A percentile compares a stretch with the other conserved stretches of the same genome.
phyloP scores from a whole-genome alignment of 2,888 invertebrate species.

The Ormyrus rosae region DNA sequence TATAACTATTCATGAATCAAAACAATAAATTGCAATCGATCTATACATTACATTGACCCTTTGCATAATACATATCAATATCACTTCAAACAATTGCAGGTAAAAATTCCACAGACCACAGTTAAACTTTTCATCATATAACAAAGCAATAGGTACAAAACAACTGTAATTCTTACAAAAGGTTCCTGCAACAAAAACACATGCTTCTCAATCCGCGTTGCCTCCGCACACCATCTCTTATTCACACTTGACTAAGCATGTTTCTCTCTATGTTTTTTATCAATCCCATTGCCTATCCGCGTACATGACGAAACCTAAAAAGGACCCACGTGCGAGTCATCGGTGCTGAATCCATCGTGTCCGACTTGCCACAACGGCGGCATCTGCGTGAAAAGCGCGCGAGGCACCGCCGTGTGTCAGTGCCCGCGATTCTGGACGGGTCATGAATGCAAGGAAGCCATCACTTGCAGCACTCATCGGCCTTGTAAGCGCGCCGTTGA shows the following conservation, averaged over 20 bases:
- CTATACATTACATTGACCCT: no score
- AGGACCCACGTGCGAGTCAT: conserved; percentile 66
- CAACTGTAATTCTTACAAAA: no score
- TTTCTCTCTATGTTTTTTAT: not conserved
- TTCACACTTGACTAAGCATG: not conserved
- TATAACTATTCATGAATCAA: no score
- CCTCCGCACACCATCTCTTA: not conserved
- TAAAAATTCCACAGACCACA: no score
- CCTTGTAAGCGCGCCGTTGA: conserved; percentile 81
- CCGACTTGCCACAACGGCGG: conserved; percentile 77
- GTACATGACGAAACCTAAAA: conserved; percentile 5
- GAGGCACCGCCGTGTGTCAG: conserved; percentile 66
- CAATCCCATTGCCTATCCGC: not conserved
- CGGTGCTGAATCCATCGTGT: conserved; percentile 70
- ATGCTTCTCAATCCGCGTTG: no score
- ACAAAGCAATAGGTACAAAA: no score
- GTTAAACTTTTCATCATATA: no score
- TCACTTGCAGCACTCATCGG: conserved; percentile 73
- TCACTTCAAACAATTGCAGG: no score
- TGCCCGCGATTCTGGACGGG: conserved; percentile 70
- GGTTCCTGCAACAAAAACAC: no score
- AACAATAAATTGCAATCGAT: no score
- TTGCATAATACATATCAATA: no score
- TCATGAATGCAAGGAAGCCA: conserved; percentile 76
- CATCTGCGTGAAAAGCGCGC: conserved; percentile 71